phyloP scores from a whole-genome alignment of 2,113 vertebrate genomes.

The Cheilinus undulatus region DNA sequence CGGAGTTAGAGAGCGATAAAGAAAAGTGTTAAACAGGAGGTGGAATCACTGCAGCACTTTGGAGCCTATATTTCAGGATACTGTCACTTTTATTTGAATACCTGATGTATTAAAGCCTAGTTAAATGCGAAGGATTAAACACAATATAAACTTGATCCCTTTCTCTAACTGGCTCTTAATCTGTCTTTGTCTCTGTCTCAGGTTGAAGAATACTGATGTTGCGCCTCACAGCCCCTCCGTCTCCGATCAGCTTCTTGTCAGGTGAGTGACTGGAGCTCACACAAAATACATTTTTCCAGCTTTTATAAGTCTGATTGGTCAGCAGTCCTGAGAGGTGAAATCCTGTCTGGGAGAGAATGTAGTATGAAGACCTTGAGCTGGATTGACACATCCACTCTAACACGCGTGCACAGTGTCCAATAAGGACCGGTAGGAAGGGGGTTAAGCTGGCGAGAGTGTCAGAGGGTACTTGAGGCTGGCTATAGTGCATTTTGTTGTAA shows the following conservation, averaged over 20 bases:
- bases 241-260: constrained; percentile 10
- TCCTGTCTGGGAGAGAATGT: constrained; percentile 6
- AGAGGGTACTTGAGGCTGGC: constrained; percentile 87
- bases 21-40: constrained; percentile 38
- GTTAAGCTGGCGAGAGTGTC: constrained; percentile 88
- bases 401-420: constrained; percentile 15
- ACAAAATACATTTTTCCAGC: background rate
- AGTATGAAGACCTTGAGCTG: constrained; percentile 39
- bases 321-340: constrained; percentile 26
- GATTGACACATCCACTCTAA: constrained; percentile 21
- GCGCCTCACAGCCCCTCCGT: constrained; percentile 9
- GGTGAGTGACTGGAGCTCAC: constrained; percentile 45
- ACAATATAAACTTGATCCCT: constrained; percentile 62
- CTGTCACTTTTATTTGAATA: constrained; percentile 66
- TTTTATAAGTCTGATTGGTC: constrained; percentile 22
- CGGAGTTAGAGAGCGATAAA: constrained; percentile 17
- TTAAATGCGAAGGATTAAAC: constrained; percentile 65
- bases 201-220: constrained; percentile 46
- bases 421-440: constrained; percentile 81
- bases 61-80: constrained; percentile 31
- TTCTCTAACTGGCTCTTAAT: constrained; percentile 62
- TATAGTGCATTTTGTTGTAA: constrained; percentile 98
- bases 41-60: constrained; percentile 38
- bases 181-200: constrained; percentile 59
- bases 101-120: constrained; percentile 55